Evolutionary conservation across 2,888 invertebrate genomes (phyloP).

Genomic region (Drosophila glabriapex): DNA sequence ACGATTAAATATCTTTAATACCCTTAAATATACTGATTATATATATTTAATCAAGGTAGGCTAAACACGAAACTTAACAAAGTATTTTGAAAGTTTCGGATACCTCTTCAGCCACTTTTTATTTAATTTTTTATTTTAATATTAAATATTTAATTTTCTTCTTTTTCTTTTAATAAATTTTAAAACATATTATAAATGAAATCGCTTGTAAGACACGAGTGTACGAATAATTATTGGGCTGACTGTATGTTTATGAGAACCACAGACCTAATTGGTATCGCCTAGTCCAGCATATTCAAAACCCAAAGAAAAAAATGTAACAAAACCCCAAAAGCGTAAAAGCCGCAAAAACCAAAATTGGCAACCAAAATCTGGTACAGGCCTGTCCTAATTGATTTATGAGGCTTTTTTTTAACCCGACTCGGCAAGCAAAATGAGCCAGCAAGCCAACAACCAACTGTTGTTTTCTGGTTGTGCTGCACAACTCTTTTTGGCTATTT

Average conservation of each 20-base stretch:
- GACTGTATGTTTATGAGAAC: not conserved
- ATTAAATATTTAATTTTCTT: not conserved
- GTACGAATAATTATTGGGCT: not conserved
- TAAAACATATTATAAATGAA: not conserved
- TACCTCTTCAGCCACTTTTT: not conserved
- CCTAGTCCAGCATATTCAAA: not conserved
- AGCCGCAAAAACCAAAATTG: conserved; percentile 80
- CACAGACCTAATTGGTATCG: conserved; percentile 5
- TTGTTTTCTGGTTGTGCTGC: conserved; percentile 33
- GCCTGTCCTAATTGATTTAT: conserved; percentile 83
- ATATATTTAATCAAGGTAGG: not conserved
- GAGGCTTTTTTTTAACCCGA: conserved; percentile 64
- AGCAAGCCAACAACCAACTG: conserved; percentile 25
- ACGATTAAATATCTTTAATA: not conserved
- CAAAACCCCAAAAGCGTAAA: conserved; percentile 54
- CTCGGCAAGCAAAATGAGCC: conserved; percentile 3
- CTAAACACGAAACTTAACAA: not conserved
- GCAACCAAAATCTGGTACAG: conserved; percentile 68
- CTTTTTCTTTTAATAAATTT: not conserved
- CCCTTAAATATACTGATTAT: not conserved
- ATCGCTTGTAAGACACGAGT: not conserved
- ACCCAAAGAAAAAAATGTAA: not conserved
- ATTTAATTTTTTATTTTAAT: too few species aligned
- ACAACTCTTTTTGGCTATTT: conserved; percentile 42
- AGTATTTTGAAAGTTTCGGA: not conserved